Evolutionary conservation across 2,113 vertebrate species (phyloP).

Genomic region (human (Homo sapiens)): GRCh38 chr4:54696501-54697000

Average conservation of each 20-base stretch:
- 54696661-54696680: neutral
- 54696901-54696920: conserved; percentile 3
- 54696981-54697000: neutral
- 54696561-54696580: neutral
- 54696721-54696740: neutral
- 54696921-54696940: neutral
- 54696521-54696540: neutral
- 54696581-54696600: neutral
- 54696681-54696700: neutral
- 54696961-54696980: neutral
- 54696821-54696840: neutral
- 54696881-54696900: neutral
- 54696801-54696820: neutral
- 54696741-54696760: neutral
- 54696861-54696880: neutral
- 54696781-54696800: neutral
- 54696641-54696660: neutral
- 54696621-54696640: neutral
- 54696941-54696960: neutral
- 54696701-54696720: neutral
- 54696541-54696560: neutral
- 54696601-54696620: neutral
- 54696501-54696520: neutral
- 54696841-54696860: neutral
- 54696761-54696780: neutral